phyloP scores from a whole-genome alignment of 2,797 vertebrate genomes.

The Telmatherina bonti region DNA sequence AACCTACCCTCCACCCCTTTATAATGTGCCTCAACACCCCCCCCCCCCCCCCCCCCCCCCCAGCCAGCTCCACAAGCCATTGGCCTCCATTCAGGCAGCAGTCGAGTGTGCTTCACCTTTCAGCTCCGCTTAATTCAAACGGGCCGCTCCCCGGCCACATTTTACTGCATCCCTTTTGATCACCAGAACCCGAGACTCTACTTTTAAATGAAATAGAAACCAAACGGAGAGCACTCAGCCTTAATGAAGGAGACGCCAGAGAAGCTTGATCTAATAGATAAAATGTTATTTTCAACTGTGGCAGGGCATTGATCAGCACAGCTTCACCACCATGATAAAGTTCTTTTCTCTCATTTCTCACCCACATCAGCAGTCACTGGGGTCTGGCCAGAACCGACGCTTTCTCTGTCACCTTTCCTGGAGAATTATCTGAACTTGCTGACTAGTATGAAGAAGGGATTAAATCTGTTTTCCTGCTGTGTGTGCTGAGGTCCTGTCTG shows the following conservation, averaged over 20 bases:
- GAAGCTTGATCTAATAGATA: conserved; percentile 54
- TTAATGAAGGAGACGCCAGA: conserved; percentile 63
- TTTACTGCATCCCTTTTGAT: conserved; percentile 68
- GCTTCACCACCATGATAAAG: conserved; percentile 35
- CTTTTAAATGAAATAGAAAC: conserved; percentile 66
- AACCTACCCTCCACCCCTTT: conserved; percentile 48
- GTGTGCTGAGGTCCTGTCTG: conserved; percentile 37
- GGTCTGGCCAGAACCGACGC: conserved; percentile 28
- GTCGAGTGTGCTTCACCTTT: conserved; percentile 71
- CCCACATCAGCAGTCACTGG: conserved; percentile 51
- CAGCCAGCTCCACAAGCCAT: conserved; percentile 47
- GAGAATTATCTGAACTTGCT: conserved; percentile 55
- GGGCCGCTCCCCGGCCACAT: conserved; percentile 40
- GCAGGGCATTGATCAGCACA: conserved; percentile 13
- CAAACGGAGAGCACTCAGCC: conserved; percentile 38
- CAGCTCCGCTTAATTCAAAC: conserved; percentile 70
- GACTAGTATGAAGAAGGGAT: conserved; percentile 59
- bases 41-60: conserved; percentile 39
- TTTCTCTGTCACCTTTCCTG: conserved; percentile 36
- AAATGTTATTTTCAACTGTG: conserved; percentile 25
- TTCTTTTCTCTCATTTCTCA: conserved; percentile 44
- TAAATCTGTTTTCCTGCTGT: conserved; percentile 55
- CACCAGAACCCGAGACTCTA: conserved; percentile 47
- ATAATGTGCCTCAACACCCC: too few relatives aligned
- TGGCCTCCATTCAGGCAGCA: conserved; percentile 58